Base-by-base conservation (phyloP, 2,113 vertebrate genomes). In the Myotis davidii region DNA sequence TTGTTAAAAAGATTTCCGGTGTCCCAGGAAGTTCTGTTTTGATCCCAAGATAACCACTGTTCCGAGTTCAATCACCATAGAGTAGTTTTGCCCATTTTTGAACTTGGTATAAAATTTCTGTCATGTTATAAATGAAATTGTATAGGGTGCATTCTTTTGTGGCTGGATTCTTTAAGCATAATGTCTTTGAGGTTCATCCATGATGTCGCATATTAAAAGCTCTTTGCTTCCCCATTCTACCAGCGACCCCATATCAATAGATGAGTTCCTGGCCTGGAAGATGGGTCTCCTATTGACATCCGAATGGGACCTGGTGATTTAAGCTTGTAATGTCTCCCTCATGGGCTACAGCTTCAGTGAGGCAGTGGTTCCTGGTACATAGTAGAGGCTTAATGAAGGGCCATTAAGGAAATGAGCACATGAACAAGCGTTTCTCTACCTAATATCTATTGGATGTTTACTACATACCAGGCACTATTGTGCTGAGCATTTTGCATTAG, bases 391-490 rank as follows among this genome's bases (percentile, higher is more conserved):
- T 72, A 72, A 54, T 34, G 34, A 85, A 48, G 17, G 73, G 3
- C 78, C 25, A 37, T 42, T 42, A 48, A 88, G 6, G 67, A 79
- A 32, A n/a, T 48, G 25, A 20, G 1, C 13, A 6, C 4, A 32
- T 5, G 50, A 52, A 25, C 32, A 48, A 77, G 23, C 39, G 20
- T 56, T 77, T 93, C 29, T 86, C 50, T 65, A 76, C 32, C n/a
- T 48, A 29, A 12, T 13, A 7, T 50, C 32, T 79, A 3, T 42
- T 23, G 27, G 20, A 39, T 50, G 5, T 18, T 74, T 34, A 21
- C 67, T 90, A 0, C 20, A 34, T 48, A 45, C 9, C 65, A 56
- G 11, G 6, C 9, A 37, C 54, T 39, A 0, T 0, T 42, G 59
- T 42, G 69, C 86, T 83, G 83, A 74, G 14, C 3, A 16, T 56